phyloP scores from a whole-genome alignment of 2,113 vertebrate species.

The Equus przewalskii region DNA sequence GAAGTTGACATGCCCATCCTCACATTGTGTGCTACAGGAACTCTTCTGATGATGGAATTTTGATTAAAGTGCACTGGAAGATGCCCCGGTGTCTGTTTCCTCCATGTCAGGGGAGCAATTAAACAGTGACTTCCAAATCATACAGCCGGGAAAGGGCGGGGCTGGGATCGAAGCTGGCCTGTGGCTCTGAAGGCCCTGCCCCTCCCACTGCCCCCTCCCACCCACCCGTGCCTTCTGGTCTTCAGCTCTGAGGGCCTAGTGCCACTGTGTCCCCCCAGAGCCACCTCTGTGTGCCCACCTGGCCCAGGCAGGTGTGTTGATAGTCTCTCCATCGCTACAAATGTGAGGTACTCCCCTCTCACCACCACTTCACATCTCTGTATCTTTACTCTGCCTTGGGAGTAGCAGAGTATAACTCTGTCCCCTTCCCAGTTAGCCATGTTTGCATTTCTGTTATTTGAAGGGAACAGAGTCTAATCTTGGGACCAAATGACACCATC shows the following conservation, averaged over 20 bases:
- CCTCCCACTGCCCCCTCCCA: accelerated
- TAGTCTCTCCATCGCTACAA: not conserved
- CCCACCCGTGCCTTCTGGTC: not conserved
- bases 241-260: not conserved
- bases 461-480: not conserved
- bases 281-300: not conserved
- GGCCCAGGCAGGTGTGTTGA: not conserved
- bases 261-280: not conserved
- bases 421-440: not conserved
- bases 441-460: not conserved
- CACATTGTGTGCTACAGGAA: slow-evolving; percentile 83
- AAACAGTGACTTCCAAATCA: not conserved
- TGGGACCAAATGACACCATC: not conserved
- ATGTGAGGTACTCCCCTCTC: accelerated
- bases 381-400: not conserved
- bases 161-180: not conserved
- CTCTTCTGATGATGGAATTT: slow-evolving; percentile 83
- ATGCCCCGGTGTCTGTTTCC: not conserved
- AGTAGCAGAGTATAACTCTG: not conserved
- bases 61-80: slow-evolving; percentile 89
- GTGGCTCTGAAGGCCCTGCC: not conserved
- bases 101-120: not conserved
- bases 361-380: not conserved
- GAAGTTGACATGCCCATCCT: slow-evolving; percentile 84
- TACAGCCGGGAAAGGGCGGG: not conserved